Percentiles rank a stretch among this genome's conserved stretches.
Conservation (phyloP, 2,113 vertebrate species). For the Microtus richardsoni region DNA sequence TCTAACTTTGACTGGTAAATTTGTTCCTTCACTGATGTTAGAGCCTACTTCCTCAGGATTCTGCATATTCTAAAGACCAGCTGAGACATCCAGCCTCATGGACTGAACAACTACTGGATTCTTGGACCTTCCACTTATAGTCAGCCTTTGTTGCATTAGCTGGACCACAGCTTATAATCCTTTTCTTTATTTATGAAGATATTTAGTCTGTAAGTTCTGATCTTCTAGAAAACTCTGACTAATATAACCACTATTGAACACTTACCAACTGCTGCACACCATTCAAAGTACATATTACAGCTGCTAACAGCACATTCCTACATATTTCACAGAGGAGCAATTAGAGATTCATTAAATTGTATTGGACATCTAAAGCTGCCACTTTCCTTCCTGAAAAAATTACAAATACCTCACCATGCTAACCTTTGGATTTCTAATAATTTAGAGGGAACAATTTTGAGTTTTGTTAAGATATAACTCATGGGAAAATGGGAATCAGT, state of each 20-base stretch:
- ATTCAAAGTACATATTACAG: not conserved
- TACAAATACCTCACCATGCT: not conserved
- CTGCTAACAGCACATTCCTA: not conserved
- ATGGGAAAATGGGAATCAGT: constrained; percentile 1
- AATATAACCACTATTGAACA: not conserved
- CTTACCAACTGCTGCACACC: not conserved
- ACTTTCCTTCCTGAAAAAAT: constrained; percentile 7
- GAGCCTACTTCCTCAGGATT: not conserved
- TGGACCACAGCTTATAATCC: not conserved
- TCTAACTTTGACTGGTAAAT: not conserved
- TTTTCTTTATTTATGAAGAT: not conserved
- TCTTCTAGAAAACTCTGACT: not conserved
- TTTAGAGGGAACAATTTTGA: constrained; percentile 2
- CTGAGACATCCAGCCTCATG: not conserved
- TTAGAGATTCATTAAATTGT: not conserved
- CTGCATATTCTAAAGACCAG: not conserved
- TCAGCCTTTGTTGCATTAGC: not conserved
- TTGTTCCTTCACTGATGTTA: not conserved
- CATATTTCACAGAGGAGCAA: not conserved
- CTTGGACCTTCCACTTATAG: not conserved
- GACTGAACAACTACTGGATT: not conserved
- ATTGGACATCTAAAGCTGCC: not conserved
- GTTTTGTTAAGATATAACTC: not conserved
- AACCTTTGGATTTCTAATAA: not conserved
- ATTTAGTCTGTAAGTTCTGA: not conserved